Evolutionary conservation across 2,888 invertebrate species (phyloP), one percentile per base, ranked within the genome.

Genomic region (Glyphotaelius pellucidus): DNA sequence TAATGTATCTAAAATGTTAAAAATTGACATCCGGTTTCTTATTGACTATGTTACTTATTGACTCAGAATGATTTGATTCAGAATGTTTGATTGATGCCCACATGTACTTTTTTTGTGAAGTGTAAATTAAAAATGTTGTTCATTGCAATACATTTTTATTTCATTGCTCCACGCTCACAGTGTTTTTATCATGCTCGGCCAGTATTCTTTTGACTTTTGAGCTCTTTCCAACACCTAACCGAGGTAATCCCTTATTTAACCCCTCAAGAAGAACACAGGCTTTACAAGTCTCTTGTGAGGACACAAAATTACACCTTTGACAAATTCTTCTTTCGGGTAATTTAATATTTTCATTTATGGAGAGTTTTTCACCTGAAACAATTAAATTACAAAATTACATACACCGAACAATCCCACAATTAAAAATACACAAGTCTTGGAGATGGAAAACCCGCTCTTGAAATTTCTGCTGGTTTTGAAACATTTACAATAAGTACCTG

Each of bases 231-330:
- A 99, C 98, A n/a, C 98, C 99, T 87, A 99, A 96, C 95, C 97
- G 98, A 0, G 99, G 99, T 87, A 99, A 95, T 2, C 99, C 99
- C 95, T 98, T 97, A 95, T 99, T 99, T 2, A 99, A 96, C 1
- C 99, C 99, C 96, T 99, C 99, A 7, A 99, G 95, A 92, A 99
- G 96, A 0, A 99, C 97, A 95, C 99, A 99, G 0, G 99, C 99
- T 95, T 99, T 99, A 95, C 99, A 99, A 5, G 99, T 97, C 94
- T 97, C 97, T 95, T 99, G 99, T 93, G 99, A 99, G 0, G 98
- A 98, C 0, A 98, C 97, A 95, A 98, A 99, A 47, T 98, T 98
- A 95, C 99, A 99, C 85, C 98, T 96, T 11, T 96, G 96, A 95
- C 99, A 99, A 86, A 96, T 97, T 90, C 98, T 97, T 94, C 98